Percentiles rank a stretch among this genome's conserved stretches.
These are phyloP conservation scores for Anoplius nigerrimus DNA, from an alignment of 2,888 invertebrate species.

Conservation along the genomic window DNA sequence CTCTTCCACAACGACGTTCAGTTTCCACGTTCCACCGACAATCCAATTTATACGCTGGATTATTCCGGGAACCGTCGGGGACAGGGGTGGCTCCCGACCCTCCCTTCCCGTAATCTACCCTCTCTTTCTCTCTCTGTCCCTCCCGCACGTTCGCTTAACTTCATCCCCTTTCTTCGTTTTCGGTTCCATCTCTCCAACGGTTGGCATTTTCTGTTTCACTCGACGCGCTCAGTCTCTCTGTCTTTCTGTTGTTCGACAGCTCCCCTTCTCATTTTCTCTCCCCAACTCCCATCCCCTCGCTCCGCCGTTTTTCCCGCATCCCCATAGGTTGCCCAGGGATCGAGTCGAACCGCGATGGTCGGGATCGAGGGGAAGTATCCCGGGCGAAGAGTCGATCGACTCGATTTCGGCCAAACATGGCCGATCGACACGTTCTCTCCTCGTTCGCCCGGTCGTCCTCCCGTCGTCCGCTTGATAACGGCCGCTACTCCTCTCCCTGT, in stretches of 20 bases:
- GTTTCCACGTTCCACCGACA: constrained; percentile 61
- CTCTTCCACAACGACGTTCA: constrained; percentile 42
- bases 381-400: constrained; percentile 30
- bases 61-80: constrained; percentile 61
- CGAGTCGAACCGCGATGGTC: constrained; percentile 35
- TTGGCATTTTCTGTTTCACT: not conserved
- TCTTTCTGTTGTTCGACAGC: not conserved
- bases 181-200: not conserved
- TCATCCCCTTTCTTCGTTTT: constrained; percentile 1
- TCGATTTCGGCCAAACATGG: constrained; percentile 40
- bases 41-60: constrained; percentile 74
- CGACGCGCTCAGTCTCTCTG: not conserved
- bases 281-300: not conserved
- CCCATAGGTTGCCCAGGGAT: not conserved
- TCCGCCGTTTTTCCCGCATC: not conserved
- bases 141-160: not conserved
- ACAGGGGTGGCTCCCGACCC: constrained; percentile 34
- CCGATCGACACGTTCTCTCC: constrained; percentile 28
- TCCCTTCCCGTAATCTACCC: constrained; percentile 10
- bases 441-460: constrained; percentile 1
- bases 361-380: constrained; percentile 18
- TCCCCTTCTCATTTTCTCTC: not conserved
- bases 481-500: constrained; percentile 13
- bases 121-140: not conserved
- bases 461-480: not conserved